Conservation (phyloP, 2,113 vertebrate species). For the Zosterops lateralis region DNA sequence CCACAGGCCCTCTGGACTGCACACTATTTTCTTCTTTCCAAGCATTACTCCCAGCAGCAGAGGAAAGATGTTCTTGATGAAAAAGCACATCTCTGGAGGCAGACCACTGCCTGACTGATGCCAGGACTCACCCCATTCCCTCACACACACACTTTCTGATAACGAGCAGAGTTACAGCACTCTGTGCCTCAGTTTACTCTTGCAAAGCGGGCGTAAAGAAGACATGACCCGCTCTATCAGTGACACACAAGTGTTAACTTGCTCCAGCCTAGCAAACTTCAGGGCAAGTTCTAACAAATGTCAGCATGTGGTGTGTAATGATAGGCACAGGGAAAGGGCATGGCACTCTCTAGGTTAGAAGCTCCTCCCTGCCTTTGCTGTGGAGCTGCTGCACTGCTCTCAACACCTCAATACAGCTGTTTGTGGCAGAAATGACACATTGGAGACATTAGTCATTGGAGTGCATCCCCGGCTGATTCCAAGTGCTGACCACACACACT, state of each 20-base stretch:
- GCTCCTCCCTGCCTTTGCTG: neutral
- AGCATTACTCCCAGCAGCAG: neutral
- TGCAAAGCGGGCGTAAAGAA: neutral
- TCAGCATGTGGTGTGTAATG: neutral
- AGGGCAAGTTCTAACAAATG: conserved; percentile 30
- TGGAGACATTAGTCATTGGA: neutral
- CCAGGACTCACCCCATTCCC: neutral
- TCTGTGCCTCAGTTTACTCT: conserved; percentile 46
- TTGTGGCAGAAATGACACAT: conserved; percentile 16
- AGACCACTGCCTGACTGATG: neutral
- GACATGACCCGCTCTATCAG: neutral
- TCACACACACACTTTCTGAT: neutral
- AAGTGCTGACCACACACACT: neutral
- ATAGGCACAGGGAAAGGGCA: conserved; percentile 14
- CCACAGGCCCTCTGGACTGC: neutral
- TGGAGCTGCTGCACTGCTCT: neutral
- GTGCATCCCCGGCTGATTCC: neutral
- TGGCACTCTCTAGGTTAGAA: neutral
- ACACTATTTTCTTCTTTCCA: neutral
- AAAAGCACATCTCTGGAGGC: neutral
- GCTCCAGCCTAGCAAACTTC: neutral
- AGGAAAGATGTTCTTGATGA: neutral
- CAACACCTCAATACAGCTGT: neutral
- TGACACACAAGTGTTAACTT: neutral
- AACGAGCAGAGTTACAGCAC: neutral